Conservation (phyloP, 2,797 vertebrate species). For the Halcyon chelicuti region DNA sequence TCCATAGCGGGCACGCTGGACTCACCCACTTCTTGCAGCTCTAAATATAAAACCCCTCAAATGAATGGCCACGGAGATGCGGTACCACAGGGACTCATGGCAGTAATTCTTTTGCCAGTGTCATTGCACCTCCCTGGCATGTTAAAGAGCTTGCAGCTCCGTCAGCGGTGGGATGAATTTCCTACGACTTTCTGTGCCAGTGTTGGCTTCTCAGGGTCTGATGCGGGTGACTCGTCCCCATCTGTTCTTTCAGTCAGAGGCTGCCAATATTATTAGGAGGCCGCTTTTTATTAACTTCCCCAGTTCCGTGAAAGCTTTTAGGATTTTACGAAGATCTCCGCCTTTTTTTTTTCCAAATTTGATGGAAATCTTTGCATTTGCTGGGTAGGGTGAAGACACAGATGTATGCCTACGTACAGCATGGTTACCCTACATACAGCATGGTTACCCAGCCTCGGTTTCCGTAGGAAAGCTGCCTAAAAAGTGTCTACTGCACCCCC, state of each 20-base stretch:
- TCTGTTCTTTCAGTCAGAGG: neutral
- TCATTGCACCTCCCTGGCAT: neutral
- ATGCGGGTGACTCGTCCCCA: neutral
- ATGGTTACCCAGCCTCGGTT: neutral
- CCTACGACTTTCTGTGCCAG: neutral
- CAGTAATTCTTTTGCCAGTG: neutral
- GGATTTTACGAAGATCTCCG: neutral
- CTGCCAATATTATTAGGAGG: neutral
- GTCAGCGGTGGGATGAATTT: neutral
- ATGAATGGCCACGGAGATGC: neutral
- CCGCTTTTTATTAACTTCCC: neutral
- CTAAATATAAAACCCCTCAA: neutral
- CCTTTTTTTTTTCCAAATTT: neutral
- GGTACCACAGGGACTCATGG: neutral
- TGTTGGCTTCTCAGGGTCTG: neutral
- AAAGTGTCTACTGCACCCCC: neutral
- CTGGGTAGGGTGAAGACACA: neutral
- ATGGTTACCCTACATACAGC: too few species aligned
- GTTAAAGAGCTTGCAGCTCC: neutral
- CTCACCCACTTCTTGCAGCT: neutral
- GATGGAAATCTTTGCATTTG: neutral
- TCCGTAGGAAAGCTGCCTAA: neutral
- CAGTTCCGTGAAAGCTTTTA: neutral
- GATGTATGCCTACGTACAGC: accelerated
- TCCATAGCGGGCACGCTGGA: accelerated